phyloP scores from a whole-genome alignment of 2,888 invertebrate genomes.

The Amphipoea lucens region DNA sequence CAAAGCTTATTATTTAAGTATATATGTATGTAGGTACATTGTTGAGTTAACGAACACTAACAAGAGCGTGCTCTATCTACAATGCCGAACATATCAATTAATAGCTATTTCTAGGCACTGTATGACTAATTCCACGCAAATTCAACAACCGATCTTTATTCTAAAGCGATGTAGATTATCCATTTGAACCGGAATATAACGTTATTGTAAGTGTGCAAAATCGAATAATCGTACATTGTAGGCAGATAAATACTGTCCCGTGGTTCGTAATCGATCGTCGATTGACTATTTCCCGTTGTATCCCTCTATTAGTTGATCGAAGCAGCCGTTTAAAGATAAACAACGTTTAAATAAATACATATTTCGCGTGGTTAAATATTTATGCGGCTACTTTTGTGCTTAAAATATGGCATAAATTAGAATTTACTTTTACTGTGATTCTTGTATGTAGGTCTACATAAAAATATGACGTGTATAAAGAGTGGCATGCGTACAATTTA shows the following conservation, averaged over 20 bases:
- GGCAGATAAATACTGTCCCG: conserved; percentile 51
- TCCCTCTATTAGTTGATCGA: conserved; percentile 39
- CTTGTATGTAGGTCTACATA: conserved; percentile 31
- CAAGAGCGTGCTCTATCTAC: conserved; percentile 76
- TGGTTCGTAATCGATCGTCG: conserved; percentile 32
- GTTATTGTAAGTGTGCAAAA: conserved; percentile 50
- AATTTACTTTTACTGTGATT: conserved; percentile 34
- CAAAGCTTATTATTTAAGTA: conserved; percentile 55
- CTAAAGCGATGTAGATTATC: conserved; percentile 50
- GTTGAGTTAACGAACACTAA: conserved; percentile 69
- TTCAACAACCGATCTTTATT: conserved; percentile 56
- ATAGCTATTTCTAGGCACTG: conserved; percentile 58
- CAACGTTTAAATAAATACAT: conserved; percentile 26
- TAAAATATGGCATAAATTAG: conserved; percentile 56
- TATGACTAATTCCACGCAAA: conserved; percentile 61
- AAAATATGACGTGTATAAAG: conserved; percentile 40
- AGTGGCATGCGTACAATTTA: conserved; percentile 71
- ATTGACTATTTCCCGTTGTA: conserved; percentile 48
- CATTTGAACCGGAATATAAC: conserved; percentile 50
- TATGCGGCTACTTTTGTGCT: conserved; percentile 24
- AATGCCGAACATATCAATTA: conserved; percentile 68
- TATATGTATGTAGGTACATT: conserved; percentile 32
- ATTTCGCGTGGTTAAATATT: conserved; percentile 25
- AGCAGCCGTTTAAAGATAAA: conserved; percentile 20
- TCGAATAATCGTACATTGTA: conserved; percentile 56